phyloP scores from a whole-genome alignment of 2,113 vertebrate species.

The Rousettus leschenaultii region DNA sequence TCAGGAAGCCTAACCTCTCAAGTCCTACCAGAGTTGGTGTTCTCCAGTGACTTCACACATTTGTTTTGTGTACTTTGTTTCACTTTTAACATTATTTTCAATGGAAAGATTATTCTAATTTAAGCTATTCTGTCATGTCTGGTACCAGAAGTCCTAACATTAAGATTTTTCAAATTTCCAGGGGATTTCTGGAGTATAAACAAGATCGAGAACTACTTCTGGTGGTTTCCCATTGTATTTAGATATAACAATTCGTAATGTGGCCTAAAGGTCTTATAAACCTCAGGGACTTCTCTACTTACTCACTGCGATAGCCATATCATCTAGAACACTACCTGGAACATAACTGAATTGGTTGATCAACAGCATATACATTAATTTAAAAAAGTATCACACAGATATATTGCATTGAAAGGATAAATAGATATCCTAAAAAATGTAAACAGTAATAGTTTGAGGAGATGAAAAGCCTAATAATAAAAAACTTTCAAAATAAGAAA shows the following conservation, averaged over 20 bases:
- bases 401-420: neutral
- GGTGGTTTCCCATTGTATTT: neutral
- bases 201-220: neutral
- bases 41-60: neutral
- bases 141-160: neutral
- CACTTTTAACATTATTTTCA: conserved; percentile 30
- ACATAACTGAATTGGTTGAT: neutral
- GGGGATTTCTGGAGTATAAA: neutral
- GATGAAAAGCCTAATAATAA: conserved; percentile 14
- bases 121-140: neutral
- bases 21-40: neutral
- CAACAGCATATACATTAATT: neutral
- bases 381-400: neutral
- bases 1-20: neutral
- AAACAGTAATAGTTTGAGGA: neutral
- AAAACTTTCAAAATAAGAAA: neutral
- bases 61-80: neutral
- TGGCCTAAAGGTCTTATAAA: neutral
- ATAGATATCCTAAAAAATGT: neutral
- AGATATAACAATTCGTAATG: neutral
- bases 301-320: neutral
- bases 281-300: neutral
- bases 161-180: neutral
- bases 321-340: neutral
- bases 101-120: conserved; percentile 11